A percentile compares a stretch with the other conserved stretches of the same genome.
Evolutionary conservation across 2,113 vertebrate genomes (phyloP).

Genomic region (Podiceps cristatus): DNA sequence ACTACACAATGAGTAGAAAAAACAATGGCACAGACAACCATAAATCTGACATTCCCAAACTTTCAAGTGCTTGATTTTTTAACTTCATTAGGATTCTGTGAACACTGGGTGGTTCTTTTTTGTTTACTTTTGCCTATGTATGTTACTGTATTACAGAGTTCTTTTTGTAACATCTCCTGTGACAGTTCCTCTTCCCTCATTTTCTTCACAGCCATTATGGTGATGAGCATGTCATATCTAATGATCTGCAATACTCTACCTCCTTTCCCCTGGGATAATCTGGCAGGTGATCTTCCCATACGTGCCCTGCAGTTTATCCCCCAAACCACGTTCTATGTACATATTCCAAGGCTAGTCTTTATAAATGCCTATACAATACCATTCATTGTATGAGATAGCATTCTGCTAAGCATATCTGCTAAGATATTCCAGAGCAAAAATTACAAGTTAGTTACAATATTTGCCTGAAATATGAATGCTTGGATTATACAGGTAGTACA

Average conservation of each 20-base stretch:
- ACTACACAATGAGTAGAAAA: background rate
- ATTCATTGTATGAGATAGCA: background rate
- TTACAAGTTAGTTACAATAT: background rate
- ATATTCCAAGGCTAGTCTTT: background rate
- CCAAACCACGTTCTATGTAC: background rate
- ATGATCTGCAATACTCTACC: background rate
- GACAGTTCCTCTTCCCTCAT: background rate
- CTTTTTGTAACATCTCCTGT: background rate
- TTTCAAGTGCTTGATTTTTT: background rate
- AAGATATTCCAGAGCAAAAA: background rate
- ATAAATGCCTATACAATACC: background rate
- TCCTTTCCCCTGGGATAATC: background rate
- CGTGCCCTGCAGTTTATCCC: background rate
- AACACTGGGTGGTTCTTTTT: background rate
- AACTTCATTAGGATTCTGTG: background rate
- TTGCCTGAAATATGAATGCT: background rate
- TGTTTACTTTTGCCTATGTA: background rate
- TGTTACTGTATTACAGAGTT: background rate
- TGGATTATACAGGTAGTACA: background rate
- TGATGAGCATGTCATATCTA: background rate
- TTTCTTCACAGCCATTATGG: background rate
- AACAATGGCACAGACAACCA: background rate
- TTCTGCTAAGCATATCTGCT: background rate
- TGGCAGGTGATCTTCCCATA: background rate
- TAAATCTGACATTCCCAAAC: background rate